Base-by-base conservation (phyloP, 2,888 invertebrate species). In the Drosophila trichaetosa region DNA sequence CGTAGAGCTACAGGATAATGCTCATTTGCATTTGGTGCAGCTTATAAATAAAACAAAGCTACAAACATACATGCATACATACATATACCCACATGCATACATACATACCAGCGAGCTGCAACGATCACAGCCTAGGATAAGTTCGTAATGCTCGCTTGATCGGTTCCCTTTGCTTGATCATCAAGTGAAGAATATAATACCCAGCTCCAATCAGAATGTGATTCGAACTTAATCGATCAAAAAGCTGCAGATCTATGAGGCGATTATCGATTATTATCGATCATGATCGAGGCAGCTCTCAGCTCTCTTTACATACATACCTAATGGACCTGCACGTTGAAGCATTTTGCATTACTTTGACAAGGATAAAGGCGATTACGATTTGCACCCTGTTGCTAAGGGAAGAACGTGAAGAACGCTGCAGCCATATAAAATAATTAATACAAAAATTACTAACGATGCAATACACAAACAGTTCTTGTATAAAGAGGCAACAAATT, bases 401-500 rank as follows among this genome's bases (percentile, higher is more conserved):
- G 59, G 59, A 42, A 16, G 36, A 34, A 59, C 48, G 58, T 66
- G 54, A 21, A 18, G n/a, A 51, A 57, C 18, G 57, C 66, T 75
- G 61, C 48, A 57, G 62, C 64, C 63, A 71, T 65, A 74, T 49
- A 42, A 58, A 52, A 52, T 60, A 40, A 56, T 56, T 13, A n/a
- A n/a, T 38, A 38, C 57, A 38, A 52, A 57, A 63, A 51, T 62
- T 65, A 61, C 69, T 58, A 52, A 46, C 27, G 66, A 73, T 24
- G 46, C 61, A 63, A 79, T 72, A 83, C 65, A 72, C 61, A 74
- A 69, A 83, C 60, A 82, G 78, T 83, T 82, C 83, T 77, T 83
- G 83, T 87, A 88, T 75, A 83, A 88, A 87, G 78, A 75, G 75
- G 69, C 74, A 81, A 75, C 74, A 67, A 82, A 78, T 81, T 79